Evolutionary conservation across 1,140 invertebrate species (phyloP), one percentile per base, ranked within the genome.

Genomic region (Dreissena rostriformis): DNA sequence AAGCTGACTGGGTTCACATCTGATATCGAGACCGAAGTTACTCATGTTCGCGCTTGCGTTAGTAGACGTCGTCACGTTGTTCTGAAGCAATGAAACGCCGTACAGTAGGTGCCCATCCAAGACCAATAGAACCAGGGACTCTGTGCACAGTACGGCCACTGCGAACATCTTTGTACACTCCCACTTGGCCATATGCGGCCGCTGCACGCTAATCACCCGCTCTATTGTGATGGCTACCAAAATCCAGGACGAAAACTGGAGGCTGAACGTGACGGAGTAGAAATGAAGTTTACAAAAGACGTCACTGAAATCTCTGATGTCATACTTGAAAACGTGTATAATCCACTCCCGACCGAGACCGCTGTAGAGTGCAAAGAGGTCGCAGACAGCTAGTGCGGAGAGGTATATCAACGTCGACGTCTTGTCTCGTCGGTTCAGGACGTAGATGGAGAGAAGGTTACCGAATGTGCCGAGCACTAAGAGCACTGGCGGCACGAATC

Each of bases 141-240:
- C 67, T 0, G 29, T 26, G 1, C 55, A 53, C 19, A 82, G 19
- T 0, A 68, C 52, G 11, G 29, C 0, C 17, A 19, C 22, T 2
- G 76, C 81, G 4, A 61, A 26, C 22, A 63, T 39, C 29, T 39
- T 19, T 0, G 82, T 87, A 66, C 81, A 89, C 14, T 75, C 39
- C 11, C 24, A 24, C 53, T 75, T 81, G 0, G 74, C 84, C 6
- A 78, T 76, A 29, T 87, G 86, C 0, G 90, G 90, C 28, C 83
- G 68, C 29, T 82, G 84, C 0, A 89, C 87, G 22, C 85, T 86
- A 10, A 87, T 85, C 15, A 84, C 74, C 4, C 90, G 75, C 29
- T 91, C 89, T 5, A 86, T 52, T 10, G 90, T 89, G 49, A 91
- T 86, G 0, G 83, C 72, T 15, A 88, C 89, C 22, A 90, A 66